These are phyloP conservation scores for Climacteris rufus DNA, from an alignment of 2,113 vertebrate species.

Conservation along the genomic window DNA sequence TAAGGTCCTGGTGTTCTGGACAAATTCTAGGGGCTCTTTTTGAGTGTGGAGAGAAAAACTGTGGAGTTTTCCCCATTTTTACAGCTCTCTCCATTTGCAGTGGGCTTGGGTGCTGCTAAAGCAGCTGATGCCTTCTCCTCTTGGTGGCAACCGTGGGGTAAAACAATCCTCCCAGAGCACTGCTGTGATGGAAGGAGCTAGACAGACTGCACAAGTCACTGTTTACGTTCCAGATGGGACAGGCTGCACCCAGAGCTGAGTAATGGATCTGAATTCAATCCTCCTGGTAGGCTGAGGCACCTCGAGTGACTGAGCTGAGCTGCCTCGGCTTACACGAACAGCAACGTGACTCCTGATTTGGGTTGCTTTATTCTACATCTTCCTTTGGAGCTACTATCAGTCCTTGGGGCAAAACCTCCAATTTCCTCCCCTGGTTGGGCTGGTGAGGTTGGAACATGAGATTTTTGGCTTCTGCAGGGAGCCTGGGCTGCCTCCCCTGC, in stretches of 20 bases:
- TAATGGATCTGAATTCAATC: neutral
- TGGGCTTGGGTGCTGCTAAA: neutral
- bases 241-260: neutral
- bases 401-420: neutral
- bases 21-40: neutral
- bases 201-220: neutral
- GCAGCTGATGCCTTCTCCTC: neutral
- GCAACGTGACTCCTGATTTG: accelerated
- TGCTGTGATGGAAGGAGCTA: neutral
- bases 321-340: accelerated
- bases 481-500: neutral
- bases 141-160: neutral
- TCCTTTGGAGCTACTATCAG: neutral
- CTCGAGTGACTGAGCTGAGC: neutral
- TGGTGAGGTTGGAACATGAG: neutral
- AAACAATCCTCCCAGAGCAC: neutral
- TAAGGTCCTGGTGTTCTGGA: neutral
- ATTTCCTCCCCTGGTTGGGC: neutral
- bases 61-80: neutral
- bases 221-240: neutral
- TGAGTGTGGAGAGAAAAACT: neutral
- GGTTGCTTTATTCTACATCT: neutral
- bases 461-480: neutral
- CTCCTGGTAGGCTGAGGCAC: neutral
- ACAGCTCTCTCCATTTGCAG: neutral